Percentiles rank a stretch among this genome's conserved stretches.
These are phyloP conservation scores for Eulemur rufifrons DNA, from an alignment of 2,113 vertebrate species.

Conservation along the genomic window DNA sequence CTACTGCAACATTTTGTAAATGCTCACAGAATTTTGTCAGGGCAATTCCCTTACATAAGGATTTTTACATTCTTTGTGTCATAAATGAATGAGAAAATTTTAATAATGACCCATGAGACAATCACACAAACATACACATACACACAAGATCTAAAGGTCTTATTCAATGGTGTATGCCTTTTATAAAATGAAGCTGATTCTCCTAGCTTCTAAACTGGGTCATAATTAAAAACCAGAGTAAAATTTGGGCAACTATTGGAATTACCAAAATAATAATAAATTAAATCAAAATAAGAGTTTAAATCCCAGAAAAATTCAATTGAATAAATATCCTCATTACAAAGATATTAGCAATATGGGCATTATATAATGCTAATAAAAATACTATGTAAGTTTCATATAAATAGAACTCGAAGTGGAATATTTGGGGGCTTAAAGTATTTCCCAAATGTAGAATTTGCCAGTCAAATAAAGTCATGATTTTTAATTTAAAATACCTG, in stretches of 20 bases:
- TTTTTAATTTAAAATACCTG: conserved; percentile 20
- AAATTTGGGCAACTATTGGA: conserved; percentile 2
- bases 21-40: conserved; percentile 1
- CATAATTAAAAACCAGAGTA: neutral
- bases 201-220: neutral
- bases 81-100: neutral
- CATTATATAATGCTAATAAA: neutral
- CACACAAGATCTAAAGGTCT: neutral
- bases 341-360: neutral
- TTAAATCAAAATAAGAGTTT: conserved; percentile 7
- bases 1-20: neutral
- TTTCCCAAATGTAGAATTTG: neutral
- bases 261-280: conserved; percentile 14
- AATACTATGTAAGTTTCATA: neutral
- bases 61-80: conserved; percentile 32
- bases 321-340: neutral
- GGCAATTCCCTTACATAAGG: neutral
- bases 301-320: neutral
- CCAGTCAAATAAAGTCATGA: neutral
- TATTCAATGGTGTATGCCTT: neutral
- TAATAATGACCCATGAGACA: neutral
- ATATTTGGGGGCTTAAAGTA: neutral
- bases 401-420: neutral
- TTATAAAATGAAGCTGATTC: neutral
- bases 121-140: neutral